phyloP scores from a whole-genome alignment of 2,113 vertebrate genomes.

The Aspidoscelis tigris region DNA sequence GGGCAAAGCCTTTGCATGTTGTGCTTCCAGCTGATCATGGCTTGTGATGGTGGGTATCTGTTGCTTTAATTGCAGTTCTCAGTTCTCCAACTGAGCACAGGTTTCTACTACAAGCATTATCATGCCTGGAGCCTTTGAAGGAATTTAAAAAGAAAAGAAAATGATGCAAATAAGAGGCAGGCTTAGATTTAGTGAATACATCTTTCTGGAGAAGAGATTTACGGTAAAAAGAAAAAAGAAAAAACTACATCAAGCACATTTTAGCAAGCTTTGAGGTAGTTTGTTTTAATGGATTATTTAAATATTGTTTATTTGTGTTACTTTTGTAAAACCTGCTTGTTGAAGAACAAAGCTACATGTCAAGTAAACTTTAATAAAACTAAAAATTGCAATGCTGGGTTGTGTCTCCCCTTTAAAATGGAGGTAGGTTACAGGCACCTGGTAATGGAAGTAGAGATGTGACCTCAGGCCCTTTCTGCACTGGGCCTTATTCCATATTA shows the following conservation, averaged over 20 bases:
- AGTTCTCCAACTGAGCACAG: neutral
- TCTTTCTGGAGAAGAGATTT: neutral
- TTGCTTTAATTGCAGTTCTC: neutral
- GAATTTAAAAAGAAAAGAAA: neutral
- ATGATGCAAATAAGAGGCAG: slow-evolving; percentile 2
- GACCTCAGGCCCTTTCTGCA: no score
- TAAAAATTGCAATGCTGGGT: neutral
- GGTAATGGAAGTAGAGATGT: no score
- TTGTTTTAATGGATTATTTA: neutral
- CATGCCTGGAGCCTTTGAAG: slow-evolving; percentile 11
- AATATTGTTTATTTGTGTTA: neutral
- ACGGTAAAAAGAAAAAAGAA: neutral
- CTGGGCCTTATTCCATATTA: no score
- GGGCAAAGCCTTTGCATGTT: neutral
- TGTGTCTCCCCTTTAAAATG: no score
- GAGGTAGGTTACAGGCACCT: no score
- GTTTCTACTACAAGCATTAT: neutral
- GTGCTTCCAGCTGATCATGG: neutral
- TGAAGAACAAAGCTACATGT: neutral
- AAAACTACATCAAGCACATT: neutral
- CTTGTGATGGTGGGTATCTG: neutral
- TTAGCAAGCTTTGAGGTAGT: neutral
- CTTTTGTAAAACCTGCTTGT: neutral
- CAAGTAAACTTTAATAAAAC: neutral
- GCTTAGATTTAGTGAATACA: neutral